These are phyloP conservation scores for Ataeniobius toweri DNA, from an alignment of 2,797 vertebrate species.

Conservation along the genomic window DNA sequence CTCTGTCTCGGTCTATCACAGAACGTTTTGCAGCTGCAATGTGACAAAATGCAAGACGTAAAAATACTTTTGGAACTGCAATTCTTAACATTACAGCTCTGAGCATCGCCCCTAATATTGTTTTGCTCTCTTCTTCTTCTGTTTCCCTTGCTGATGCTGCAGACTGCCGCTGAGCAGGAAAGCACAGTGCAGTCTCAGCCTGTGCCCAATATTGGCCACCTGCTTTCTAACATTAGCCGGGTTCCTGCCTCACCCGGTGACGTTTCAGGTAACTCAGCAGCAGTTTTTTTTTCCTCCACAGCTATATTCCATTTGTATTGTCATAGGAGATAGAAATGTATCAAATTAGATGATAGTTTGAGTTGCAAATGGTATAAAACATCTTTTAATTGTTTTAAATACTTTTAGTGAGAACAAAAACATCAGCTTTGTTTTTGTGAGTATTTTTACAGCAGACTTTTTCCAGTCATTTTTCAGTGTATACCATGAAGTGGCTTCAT, in stretches of 20 bases:
- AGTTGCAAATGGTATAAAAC: conserved; percentile 39
- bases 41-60: background rate
- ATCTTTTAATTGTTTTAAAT: conserved; percentile 41
- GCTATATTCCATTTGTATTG: background rate
- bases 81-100: background rate
- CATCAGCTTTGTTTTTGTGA: conserved; percentile 50
- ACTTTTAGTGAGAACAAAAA: conserved; percentile 50
- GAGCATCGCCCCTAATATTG: background rate
- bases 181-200: conserved; percentile 96
- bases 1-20: background rate
- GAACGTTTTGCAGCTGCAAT: background rate
- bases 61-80: background rate
- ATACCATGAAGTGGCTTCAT: conserved; percentile 15
- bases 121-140: background rate
- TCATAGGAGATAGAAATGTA: background rate
- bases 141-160: conserved; percentile 77
- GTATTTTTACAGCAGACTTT: conserved; percentile 65
- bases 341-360: conserved; percentile 23
- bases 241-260: conserved; percentile 90
- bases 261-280: conserved; percentile 92
- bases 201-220: conserved; percentile 99
- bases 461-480: conserved; percentile 68
- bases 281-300: conserved; percentile 35
- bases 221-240: conserved; percentile 97
- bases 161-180: conserved; percentile 93